Evolutionary conservation across 2,113 vertebrate species (phyloP).

Genomic region (Phrynosoma platyrhinos): DNA sequence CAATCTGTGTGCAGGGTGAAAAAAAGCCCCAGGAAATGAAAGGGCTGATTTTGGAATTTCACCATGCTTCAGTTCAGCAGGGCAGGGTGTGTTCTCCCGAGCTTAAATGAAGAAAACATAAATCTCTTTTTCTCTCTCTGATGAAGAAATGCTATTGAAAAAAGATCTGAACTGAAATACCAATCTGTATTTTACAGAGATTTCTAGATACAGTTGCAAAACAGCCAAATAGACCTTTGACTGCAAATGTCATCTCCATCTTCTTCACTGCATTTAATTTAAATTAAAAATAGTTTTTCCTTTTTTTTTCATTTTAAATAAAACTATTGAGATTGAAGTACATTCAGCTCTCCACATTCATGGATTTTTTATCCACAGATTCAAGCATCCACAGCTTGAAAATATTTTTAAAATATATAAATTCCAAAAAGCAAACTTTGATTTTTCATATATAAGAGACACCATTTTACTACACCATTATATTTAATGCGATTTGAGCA

Average conservation of each 20-base stretch:
- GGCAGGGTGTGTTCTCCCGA: constrained; percentile 73
- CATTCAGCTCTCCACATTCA: too few species aligned
- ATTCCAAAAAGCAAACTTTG: too few species aligned
- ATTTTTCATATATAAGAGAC: too few species aligned
- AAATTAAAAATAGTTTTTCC: neutral
- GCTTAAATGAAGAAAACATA: constrained; percentile 71
- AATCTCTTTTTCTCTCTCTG: constrained; percentile 55
- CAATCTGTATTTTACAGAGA: constrained; percentile 60
- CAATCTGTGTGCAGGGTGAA: constrained; percentile 58
- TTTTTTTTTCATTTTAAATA: neutral
- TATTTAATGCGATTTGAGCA: too few species aligned
- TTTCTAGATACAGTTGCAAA: constrained; percentile 73
- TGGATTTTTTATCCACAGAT: too few species aligned
- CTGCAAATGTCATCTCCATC: neutral
- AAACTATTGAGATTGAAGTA: neutral
- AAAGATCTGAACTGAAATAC: constrained; percentile 71
- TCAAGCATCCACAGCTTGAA: too few species aligned
- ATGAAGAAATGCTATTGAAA: constrained; percentile 69
- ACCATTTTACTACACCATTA: too few species aligned
- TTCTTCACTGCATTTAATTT: neutral
- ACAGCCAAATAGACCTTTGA: constrained; percentile 21
- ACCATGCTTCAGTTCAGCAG: constrained; percentile 64
- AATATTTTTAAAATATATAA: too few species aligned
- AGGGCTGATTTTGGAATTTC: constrained; percentile 68
- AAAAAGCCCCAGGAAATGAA: constrained; percentile 64